Evolutionary conservation across 2,113 vertebrate species (phyloP).

Genomic region (Sus scrofa): T2T-Sscrofa CM000812.6:104219501-104220000

Average conservation of each 20-base stretch:
- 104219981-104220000: background rate
- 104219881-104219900: background rate
- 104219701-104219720: rapidly evolving
- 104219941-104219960: background rate
- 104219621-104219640: background rate
- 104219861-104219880: background rate
- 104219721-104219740: background rate
- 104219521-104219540: background rate
- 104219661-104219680: background rate
- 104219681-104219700: background rate
- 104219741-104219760: background rate
- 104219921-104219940: background rate
- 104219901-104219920: background rate
- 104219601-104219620: background rate
- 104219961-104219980: background rate
- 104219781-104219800: background rate
- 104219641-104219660: background rate
- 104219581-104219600: slow-evolving; percentile 6
- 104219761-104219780: background rate
- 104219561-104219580: background rate
- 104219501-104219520: background rate
- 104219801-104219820: background rate
- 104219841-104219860: background rate
- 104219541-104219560: background rate
- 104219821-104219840: background rate